These are phyloP conservation scores for Tinea pellionella DNA, from an alignment of 2,888 invertebrate genomes.

Conservation along the genomic window DNA sequence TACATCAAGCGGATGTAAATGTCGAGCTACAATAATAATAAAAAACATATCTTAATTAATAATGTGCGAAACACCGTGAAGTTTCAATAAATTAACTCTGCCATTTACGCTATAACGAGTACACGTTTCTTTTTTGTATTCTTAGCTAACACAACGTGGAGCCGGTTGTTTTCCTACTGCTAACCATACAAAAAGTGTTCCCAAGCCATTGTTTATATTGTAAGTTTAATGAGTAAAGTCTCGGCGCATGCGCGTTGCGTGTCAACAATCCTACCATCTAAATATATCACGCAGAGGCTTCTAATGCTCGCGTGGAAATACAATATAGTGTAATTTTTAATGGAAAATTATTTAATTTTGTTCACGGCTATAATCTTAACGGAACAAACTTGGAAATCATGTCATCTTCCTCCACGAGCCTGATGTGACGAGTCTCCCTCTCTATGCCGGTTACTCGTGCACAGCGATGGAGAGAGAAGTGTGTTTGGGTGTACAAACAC, in stretches of 20 bases:
- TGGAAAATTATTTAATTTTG: too few relatives aligned
- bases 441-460: too few relatives aligned
- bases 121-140: neutral
- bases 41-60: too few relatives aligned
- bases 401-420: too few relatives aligned
- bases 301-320: neutral
- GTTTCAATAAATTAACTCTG: neutral
- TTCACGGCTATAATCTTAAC: neutral
- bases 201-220: neutral
- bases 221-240: conserved; percentile 4
- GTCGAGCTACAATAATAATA: too few relatives aligned
- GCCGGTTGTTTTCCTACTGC: neutral
- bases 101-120: neutral
- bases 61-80: neutral
- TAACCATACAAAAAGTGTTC: neutral
- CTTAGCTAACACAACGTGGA: neutral
- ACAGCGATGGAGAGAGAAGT: too few relatives aligned
- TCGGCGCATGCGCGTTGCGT: conserved; percentile 35
- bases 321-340: neutral
- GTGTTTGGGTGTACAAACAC: too few relatives aligned
- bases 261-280: conserved; percentile 21
- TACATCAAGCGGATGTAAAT: too few relatives aligned
- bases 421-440: too few relatives aligned
- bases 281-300: neutral
- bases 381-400: too few relatives aligned